These are phyloP conservation scores for Propithecus perrieri DNA, from an alignment of 2,797 vertebrate genomes.

Conservation along the genomic window DNA sequence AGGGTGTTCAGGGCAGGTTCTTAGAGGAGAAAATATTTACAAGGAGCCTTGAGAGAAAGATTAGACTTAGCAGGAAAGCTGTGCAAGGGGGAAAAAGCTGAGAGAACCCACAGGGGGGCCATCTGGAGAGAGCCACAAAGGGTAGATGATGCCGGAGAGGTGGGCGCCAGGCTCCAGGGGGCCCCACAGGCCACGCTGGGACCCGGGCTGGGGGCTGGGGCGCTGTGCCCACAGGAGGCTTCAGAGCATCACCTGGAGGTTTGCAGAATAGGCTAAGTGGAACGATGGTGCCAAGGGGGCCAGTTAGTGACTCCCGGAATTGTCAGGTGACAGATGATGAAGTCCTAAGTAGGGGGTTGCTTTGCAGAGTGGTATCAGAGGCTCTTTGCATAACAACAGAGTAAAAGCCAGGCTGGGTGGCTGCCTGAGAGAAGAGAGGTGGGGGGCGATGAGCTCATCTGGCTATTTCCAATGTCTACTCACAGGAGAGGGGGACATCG, in stretches of 20 bases:
- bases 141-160: not conserved
- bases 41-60: not conserved
- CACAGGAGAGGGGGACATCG: too few relatives aligned
- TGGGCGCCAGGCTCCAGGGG: not conserved
- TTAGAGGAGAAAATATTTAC: not conserved
- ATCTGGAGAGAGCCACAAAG: not conserved
- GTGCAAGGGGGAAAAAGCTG: accelerated
- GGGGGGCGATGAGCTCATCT: not conserved
- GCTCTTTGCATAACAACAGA: not conserved
- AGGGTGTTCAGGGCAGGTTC: not conserved
- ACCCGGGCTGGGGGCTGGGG: accelerated
- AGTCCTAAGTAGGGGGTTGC: not conserved
- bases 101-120: not conserved
- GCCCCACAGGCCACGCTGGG: not conserved
- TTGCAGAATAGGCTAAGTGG: not conserved
- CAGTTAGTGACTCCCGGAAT: not conserved
- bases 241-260: not conserved
- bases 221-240: not conserved
- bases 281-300: not conserved
- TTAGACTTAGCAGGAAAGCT: not conserved
- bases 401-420: not conserved
- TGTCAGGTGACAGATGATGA: not conserved
- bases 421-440: not conserved
- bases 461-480: not conserved
- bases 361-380: not conserved